Base-by-base conservation (phyloP, 1,140 invertebrate genomes). In the Caerostris darwini region DNA sequence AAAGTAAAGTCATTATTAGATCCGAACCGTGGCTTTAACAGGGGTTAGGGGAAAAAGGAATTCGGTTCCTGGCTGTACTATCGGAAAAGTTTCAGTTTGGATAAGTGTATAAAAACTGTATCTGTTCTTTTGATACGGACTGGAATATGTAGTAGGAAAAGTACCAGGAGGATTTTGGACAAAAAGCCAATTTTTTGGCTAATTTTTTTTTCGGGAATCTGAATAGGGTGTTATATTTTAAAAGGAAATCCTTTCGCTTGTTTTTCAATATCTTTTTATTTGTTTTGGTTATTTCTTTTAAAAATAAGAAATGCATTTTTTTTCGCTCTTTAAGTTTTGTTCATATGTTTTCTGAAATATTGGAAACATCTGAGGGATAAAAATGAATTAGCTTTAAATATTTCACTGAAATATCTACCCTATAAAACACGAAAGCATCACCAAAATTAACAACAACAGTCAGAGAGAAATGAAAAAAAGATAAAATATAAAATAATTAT, bases 1-100 rank as follows among this genome's bases (percentile, higher is more conserved):
- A 83, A 83, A 58, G 82, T 83, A 83, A 83, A 83, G 82, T 83
- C 82, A 83, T 83, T 83, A 83, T 83, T 83, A 54, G 82, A 77
- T 77, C 71, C 12, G 34, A 77, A 83, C 82, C 82, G n/a, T n/a
- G 82, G 82, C 82, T 58, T 83, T 83, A 83, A 57, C 54, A 58
- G 82, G 82, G 82, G 53, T 83, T 56, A 17, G 53, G 56, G n/a
- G 17, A 58, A 83, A 58, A 34, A 83, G 56, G 54, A 57, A 83
- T 57, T 57, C 56, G n/a, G 82, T 83, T 58, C 54, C 54, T 17
- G 82, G 10, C 54, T 83, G 53, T 83, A 10, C 54, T 58, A 83
- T 83, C 82, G 82, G 82, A 83, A 83, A 83, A 83, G 82, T 83
- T 83, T 83, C 82, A 54, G 53, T 56, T 83, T 56, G 82, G 82